phyloP scores from a whole-genome alignment of 2,113 vertebrate species.

The Rhombomys opimus region DNA sequence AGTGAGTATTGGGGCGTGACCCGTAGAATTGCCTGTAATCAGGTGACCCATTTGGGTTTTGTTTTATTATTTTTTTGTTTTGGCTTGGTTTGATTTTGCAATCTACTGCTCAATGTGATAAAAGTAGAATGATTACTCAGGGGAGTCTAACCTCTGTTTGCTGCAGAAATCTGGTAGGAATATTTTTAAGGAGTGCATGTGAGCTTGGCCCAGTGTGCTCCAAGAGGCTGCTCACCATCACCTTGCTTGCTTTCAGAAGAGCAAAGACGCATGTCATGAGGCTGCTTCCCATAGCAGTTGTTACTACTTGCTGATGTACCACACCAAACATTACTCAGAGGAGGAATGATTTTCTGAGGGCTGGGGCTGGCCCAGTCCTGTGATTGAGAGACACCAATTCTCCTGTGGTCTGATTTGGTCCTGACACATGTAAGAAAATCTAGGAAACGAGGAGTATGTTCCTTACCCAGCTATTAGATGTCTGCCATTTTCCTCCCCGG shows the following conservation, averaged over 20 bases:
- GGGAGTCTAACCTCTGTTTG: conserved; percentile 18
- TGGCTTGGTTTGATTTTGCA: neutral
- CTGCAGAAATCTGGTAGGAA: conserved; percentile 32
- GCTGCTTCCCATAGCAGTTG: neutral
- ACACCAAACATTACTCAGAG: neutral
- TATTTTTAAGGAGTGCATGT: neutral
- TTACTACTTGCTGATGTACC: neutral
- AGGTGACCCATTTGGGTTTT: neutral
- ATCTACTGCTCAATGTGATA: neutral
- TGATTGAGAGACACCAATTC: neutral
- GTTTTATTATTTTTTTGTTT: neutral
- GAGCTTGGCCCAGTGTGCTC: neutral
- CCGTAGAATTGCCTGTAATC: neutral
- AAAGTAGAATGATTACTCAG: conserved; percentile 31
- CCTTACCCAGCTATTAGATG: neutral
- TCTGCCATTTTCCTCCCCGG: neutral
- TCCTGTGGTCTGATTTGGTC: conserved; percentile 5
- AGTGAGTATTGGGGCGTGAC: neutral
- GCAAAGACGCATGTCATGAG: neutral
- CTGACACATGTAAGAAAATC: conserved; percentile 13
- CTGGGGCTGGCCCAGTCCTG: neutral
- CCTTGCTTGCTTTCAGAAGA: neutral
- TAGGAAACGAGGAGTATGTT: neutral
- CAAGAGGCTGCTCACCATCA: neutral
- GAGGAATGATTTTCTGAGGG: neutral